Percentiles rank a stretch among this genome's conserved stretches.
Conservation (phyloP, 2,113 vertebrate genomes). For the Anthoscopus minutus region DNA sequence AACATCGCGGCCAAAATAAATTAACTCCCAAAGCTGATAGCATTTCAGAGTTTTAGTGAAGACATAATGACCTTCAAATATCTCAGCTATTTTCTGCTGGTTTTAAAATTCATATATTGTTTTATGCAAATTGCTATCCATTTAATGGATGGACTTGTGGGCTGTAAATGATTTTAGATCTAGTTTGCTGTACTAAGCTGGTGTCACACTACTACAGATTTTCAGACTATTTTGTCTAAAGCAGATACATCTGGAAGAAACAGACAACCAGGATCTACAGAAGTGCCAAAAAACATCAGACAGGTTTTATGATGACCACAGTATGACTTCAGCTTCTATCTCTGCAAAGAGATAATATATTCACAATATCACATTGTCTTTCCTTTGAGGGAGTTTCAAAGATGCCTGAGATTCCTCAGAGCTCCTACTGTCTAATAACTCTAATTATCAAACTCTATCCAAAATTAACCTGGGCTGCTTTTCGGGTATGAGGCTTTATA, state of each 20-base stretch:
- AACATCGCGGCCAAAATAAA: background rate
- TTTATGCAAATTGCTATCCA: background rate
- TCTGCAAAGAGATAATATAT: background rate
- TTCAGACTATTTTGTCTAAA: background rate
- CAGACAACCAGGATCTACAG: background rate
- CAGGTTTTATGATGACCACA: background rate
- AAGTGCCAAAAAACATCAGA: background rate
- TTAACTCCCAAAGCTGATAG: background rate
- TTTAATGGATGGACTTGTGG: background rate
- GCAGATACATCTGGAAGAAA: background rate
- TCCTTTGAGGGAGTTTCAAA: background rate
- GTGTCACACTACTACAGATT: background rate
- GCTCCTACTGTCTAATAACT: background rate
- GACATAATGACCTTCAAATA: background rate
- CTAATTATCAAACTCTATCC: background rate
- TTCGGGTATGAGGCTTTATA: background rate
- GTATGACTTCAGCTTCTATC: background rate
- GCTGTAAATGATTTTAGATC: background rate
- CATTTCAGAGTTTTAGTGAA: background rate
- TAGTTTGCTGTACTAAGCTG: background rate
- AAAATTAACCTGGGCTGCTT: background rate
- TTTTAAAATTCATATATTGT: background rate
- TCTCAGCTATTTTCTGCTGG: background rate
- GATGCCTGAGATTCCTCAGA: background rate
- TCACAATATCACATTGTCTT: background rate